Evolutionary conservation across 2,797 vertebrate genomes (phyloP), one percentile per base, ranked within the genome.

Genomic region (Tapirus indicus): DNA sequence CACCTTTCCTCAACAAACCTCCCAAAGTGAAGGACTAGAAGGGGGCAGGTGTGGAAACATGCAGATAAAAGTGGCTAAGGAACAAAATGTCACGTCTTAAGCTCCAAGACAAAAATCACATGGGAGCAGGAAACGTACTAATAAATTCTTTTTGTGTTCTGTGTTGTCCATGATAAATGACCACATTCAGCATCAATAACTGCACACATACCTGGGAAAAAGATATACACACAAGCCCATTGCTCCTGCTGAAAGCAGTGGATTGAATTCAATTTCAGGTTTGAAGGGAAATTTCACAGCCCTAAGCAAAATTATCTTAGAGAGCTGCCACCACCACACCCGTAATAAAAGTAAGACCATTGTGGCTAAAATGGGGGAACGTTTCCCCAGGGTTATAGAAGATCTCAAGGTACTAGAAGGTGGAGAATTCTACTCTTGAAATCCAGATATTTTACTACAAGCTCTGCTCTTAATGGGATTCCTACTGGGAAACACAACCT

Each of bases 221-320:
- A 95, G 97, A 97, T 44, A 93, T 38, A 89, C 5, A 71, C 90
- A 91, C 60, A 85, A 97, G 87, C 91, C 97, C 93, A 95, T 96
- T 71, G 52, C 0, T 91, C 94, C 66, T 89, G 95, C 88, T 91
- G 97, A 97, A 97, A 93, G 97, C 90, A 13, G 74, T 95, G 87
- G 97, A 95, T 60, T 94, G 82, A 97, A 98, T 98, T 98, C 96
- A 97, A 96, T 98, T 98, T 98, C 4, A 8, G 92, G 64, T 96
- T 58, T 98, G 98, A 97, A 98, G 98, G 97, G 96, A 98, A 97
- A 98, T 98, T 98, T 98, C 98, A 98, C 94, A 98, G 95, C 58
- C 96, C 97, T 97, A 97, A 98, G 98, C 97, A 96, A 94, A 98
- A 98, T 98, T 97, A 98, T 98, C 92, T 5, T 90, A 96, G 95